These are phyloP conservation scores for Fregata magnificens DNA, from an alignment of 2,113 vertebrate genomes.

Conservation along the genomic window DNA sequence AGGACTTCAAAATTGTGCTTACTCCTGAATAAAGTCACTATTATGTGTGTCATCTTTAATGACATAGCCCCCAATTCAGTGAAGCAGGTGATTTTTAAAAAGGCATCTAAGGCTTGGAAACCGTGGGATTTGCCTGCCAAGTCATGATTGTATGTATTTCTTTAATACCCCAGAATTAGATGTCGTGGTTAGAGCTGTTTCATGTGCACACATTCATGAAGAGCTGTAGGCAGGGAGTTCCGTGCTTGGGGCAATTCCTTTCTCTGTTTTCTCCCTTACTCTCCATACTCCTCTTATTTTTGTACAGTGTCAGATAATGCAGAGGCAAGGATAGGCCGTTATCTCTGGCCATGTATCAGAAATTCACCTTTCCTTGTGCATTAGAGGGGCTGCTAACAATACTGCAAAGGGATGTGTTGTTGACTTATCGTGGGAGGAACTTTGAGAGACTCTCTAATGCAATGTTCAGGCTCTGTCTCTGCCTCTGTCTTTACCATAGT, in stretches of 20 bases:
- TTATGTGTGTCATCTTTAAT: background rate
- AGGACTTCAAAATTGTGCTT: background rate
- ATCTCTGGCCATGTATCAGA: background rate
- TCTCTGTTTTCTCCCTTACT: background rate
- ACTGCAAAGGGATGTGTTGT: background rate
- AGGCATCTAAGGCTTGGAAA: background rate
- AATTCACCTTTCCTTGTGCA: background rate
- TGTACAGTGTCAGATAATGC: background rate
- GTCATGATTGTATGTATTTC: background rate
- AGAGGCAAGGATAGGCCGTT: background rate
- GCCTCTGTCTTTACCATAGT: background rate
- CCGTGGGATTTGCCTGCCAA: background rate
- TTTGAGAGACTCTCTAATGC: background rate
- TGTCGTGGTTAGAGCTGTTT: background rate
- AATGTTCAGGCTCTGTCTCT: background rate
- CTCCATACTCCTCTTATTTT: background rate
- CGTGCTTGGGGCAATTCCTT: background rate
- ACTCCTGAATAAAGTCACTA: background rate
- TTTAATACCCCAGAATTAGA: background rate
- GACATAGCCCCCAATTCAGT: background rate
- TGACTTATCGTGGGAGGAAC: fast-evolving
- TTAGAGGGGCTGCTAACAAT: background rate
- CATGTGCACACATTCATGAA: fast-evolving
- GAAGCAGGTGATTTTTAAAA: background rate
- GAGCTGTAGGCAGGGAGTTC: background rate